Evolutionary conservation across 2,113 vertebrate genomes (phyloP).

Genomic region (Herpailurus yagouaroundi): DNA sequence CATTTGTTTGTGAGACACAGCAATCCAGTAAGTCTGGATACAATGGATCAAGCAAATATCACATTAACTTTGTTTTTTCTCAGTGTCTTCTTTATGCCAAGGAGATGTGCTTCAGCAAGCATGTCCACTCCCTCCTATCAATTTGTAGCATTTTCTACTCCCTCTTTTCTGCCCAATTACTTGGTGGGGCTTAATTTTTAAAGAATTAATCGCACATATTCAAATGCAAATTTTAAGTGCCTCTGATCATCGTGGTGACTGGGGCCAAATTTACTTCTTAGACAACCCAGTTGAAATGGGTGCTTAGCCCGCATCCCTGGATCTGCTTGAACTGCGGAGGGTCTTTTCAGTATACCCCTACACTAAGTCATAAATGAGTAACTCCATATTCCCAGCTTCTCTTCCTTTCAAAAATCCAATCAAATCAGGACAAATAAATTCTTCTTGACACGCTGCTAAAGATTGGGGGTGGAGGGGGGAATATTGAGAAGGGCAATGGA

Average conservation of each 20-base stretch:
- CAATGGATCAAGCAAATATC: background rate
- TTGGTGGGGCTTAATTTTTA: background rate
- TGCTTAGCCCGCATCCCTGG: background rate
- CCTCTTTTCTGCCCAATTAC: background rate
- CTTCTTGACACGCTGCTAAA: conserved; percentile 32
- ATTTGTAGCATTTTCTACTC: background rate
- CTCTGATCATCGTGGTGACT: background rate
- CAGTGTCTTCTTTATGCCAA: background rate
- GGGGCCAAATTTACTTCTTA: background rate
- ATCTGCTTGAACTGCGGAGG: background rate
- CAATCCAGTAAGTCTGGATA: background rate
- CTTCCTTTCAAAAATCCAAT: conserved; percentile 60
- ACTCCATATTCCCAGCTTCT: background rate
- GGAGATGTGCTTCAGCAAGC: background rate
- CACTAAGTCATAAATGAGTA: background rate
- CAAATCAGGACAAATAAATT: conserved; percentile 42
- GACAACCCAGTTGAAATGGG: background rate
- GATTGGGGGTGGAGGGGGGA: background rate
- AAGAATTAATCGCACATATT: background rate
- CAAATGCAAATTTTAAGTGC: background rate
- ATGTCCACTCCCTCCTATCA: background rate
- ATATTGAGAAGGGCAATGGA: background rate
- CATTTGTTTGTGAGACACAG: background rate
- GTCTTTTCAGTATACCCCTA: background rate
- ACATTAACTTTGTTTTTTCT: background rate